Percentiles rank a stretch among this genome's conserved stretches.
Evolutionary conservation across 2,797 vertebrate genomes (phyloP).

Genomic region (Clamator glandarius): DNA sequence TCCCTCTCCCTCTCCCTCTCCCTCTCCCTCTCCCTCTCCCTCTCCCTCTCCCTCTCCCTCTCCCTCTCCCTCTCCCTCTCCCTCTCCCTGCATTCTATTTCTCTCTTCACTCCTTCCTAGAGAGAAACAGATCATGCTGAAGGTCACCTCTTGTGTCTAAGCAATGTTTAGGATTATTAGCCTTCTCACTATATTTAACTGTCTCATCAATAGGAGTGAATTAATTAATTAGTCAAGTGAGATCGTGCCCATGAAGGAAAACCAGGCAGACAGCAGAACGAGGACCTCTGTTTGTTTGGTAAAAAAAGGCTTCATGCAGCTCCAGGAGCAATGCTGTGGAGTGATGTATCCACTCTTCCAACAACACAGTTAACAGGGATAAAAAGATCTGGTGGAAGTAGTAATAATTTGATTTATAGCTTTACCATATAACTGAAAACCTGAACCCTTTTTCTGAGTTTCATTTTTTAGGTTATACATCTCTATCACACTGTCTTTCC

Average conservation of each 20-base stretch:
- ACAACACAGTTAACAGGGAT: not conserved
- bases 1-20: fast-evolving
- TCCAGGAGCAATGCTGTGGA: not conserved
- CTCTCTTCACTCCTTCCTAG: not conserved
- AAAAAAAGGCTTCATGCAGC: not conserved
- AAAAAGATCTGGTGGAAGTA: not conserved
- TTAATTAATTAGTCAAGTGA: not conserved
- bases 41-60: fast-evolving
- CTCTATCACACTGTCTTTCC: not conserved
- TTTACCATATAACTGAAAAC: not conserved
- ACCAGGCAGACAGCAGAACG: not conserved
- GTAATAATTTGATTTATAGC: not conserved
- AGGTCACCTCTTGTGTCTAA: not conserved
- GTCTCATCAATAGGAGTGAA: not conserved
- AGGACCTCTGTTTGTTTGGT: not conserved
- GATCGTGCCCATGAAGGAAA: not conserved
- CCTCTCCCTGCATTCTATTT: not conserved
- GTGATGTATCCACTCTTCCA: not conserved
- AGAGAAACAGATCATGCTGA: not conserved
- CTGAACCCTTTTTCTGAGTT: not conserved
- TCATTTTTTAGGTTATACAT: not conserved
- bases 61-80: fast-evolving
- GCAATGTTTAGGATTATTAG: not conserved
- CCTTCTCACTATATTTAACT: not conserved
- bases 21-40: fast-evolving